A percentile compares a stretch with the other conserved stretches of the same genome.
Conservation (phyloP, 2,113 vertebrate species). For the Balaenoptera acutorostrata region DNA sequence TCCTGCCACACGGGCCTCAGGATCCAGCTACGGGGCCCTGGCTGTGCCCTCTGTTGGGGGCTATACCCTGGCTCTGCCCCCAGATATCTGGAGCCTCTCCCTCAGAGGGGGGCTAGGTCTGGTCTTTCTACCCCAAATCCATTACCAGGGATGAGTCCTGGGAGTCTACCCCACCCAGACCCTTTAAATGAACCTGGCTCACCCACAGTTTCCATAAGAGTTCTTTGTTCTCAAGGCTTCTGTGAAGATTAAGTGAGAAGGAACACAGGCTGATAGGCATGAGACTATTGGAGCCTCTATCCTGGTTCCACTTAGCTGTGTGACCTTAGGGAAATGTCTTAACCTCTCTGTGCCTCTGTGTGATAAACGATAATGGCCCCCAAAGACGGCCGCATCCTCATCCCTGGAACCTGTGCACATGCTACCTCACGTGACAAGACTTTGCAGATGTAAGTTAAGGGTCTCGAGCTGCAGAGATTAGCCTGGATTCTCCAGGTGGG, state of each 20-base stretch:
- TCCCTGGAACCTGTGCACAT: accelerated
- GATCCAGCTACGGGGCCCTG: not conserved
- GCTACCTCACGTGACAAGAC: not conserved
- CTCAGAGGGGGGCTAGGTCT: not conserved
- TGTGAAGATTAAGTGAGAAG: not conserved
- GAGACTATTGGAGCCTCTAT: not conserved
- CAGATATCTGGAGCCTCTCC: not conserved
- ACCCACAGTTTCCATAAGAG: not conserved
- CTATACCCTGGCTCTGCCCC: not conserved
- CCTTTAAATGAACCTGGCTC: not conserved
- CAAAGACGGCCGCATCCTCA: no score
- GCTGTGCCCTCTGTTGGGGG: accelerated
- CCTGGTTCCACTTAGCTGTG: not conserved
- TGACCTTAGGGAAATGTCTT: not conserved
- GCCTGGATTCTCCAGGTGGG: not conserved
- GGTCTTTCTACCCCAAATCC: not conserved
- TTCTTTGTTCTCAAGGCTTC: not conserved
- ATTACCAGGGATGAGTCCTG: not conserved
- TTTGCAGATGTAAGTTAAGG: not conserved
- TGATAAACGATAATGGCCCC: not conserved
- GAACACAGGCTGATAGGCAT: not conserved
- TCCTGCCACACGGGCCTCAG: not conserved
- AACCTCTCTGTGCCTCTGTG: not conserved
- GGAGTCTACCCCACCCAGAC: not conserved
- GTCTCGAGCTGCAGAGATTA: accelerated